These are phyloP conservation scores for Tupiocoris notatus DNA, from an alignment of 2,888 invertebrate genomes.

Conservation along the genomic window DNA sequence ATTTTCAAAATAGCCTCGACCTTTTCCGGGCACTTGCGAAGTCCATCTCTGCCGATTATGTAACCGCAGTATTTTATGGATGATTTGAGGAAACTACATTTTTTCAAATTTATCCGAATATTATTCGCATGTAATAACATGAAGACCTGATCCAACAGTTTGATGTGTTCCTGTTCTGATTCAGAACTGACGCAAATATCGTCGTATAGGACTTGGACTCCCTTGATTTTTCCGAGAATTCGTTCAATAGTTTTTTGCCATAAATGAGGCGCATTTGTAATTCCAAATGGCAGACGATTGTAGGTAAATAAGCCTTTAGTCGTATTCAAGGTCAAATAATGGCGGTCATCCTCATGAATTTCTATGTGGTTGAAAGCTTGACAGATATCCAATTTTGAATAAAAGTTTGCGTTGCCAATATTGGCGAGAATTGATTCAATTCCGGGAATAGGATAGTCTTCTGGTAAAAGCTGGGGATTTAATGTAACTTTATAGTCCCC, in stretches of 20 bases:
- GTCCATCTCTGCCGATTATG: slow-evolving; percentile 44
- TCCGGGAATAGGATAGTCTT: slow-evolving; percentile 28
- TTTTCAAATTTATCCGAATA: slow-evolving; percentile 50
- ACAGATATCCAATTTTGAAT: slow-evolving; percentile 31
- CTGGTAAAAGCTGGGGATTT: slow-evolving; percentile 25
- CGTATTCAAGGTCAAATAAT: slow-evolving; percentile 34
- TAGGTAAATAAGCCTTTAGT: slow-evolving; percentile 51
- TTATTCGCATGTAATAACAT: too few species aligned
- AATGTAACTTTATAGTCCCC: slow-evolving; percentile 41
- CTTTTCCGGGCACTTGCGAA: not conserved
- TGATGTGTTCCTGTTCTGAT: slow-evolving; percentile 17
- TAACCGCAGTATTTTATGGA: slow-evolving; percentile 50
- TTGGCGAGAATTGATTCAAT: slow-evolving; percentile 24
- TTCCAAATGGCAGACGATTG: slow-evolving; percentile 52
- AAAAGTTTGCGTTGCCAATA: slow-evolving; percentile 23
- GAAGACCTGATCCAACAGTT: slow-evolving; percentile 34
- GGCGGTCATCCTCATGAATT: slow-evolving; percentile 14
- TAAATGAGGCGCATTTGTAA: slow-evolving; percentile 51
- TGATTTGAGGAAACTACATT: slow-evolving; percentile 48
- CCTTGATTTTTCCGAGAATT: slow-evolving; percentile 41
- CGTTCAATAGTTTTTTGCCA: slow-evolving; percentile 27
- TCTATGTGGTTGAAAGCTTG: slow-evolving; percentile 36
- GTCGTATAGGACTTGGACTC: slow-evolving; percentile 41
- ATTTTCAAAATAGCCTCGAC: not conserved
- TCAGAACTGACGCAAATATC: slow-evolving; percentile 43